phyloP scores from a whole-genome alignment of 2,888 invertebrate genomes.

The Latheticus oryzae region DNA sequence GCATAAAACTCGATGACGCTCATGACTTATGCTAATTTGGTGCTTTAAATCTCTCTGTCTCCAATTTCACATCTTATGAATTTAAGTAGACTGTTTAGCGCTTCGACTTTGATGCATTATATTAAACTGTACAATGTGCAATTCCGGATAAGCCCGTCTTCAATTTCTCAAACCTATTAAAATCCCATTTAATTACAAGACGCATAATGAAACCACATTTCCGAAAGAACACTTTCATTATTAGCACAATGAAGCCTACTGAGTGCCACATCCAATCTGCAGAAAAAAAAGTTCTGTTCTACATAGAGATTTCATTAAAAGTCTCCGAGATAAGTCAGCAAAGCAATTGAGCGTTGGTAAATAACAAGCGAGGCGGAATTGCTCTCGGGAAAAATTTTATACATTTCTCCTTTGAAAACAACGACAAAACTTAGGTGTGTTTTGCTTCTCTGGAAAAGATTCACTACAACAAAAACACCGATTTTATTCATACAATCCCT shows the following conservation, averaged over 20 bases:
- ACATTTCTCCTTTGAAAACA: constrained; percentile 20
- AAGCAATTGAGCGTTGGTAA: constrained; percentile 32
- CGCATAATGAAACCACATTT: constrained; percentile 15
- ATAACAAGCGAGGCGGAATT: constrained; percentile 27
- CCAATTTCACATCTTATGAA: too few species aligned
- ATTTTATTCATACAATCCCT: too few species aligned
- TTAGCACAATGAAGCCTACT: constrained; percentile 21
- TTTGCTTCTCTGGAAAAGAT: too few species aligned
- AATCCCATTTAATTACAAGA: constrained; percentile 23
- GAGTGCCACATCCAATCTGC: constrained; percentile 10
- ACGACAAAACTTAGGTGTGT: constrained; percentile 3
- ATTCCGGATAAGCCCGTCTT: constrained; percentile 3
- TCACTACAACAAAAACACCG: too few species aligned
- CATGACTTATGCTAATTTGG: too few species aligned
- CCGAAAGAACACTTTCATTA: constrained; percentile 32
- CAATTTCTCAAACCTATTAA: constrained; percentile 22
- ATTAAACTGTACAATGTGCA: too few species aligned
- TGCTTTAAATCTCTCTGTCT: too few species aligned
- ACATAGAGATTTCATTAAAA: constrained; percentile 34
- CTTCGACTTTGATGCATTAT: too few species aligned
- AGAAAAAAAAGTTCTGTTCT: constrained; percentile 26
- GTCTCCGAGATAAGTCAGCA: constrained; percentile 30
- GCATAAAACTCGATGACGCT: too few species aligned
- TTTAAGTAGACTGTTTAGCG: too few species aligned
- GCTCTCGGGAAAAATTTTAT: constrained; percentile 21